phyloP scores from a whole-genome alignment of 2,113 vertebrate genomes.

The Rhabdomys dilectus region DNA sequence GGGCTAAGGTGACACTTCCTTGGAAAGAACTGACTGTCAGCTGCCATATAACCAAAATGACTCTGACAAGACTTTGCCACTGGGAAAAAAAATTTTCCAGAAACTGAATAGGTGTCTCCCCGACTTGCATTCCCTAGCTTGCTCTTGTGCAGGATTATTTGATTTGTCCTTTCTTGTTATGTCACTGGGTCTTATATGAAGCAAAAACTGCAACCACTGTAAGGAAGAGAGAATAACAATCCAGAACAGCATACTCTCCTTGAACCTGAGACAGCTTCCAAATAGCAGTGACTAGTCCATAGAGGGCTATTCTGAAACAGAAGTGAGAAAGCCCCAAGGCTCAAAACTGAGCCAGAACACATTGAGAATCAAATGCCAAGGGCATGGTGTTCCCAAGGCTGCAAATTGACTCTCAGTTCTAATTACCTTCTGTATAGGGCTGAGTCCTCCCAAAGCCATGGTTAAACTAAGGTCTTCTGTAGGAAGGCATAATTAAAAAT shows the following conservation, averaged over 20 bases:
- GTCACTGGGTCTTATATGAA: not conserved
- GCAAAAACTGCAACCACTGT: not conserved
- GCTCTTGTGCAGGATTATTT: not conserved
- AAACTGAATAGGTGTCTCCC: not conserved
- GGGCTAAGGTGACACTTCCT: not conserved
- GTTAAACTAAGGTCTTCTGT: not conserved
- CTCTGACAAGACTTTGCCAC: not conserved
- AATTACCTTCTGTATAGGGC: not conserved
- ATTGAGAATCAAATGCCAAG: not conserved
- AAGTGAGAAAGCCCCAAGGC: not conserved
- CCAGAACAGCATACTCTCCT: not conserved
- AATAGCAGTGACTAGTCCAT: not conserved
- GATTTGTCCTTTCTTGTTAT: not conserved
- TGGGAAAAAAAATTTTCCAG: not conserved
- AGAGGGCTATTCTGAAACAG: not conserved
- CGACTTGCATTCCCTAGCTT: not conserved
- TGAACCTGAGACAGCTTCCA: not conserved
- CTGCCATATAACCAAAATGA: not conserved
- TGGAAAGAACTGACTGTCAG: not conserved
- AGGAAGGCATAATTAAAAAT: not conserved
- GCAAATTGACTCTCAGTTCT: not conserved
- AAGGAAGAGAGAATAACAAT: not conserved
- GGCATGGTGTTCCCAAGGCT: not conserved
- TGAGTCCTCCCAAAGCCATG: not conserved
- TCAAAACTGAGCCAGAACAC: not conserved